phyloP scores from a whole-genome alignment of 2,888 invertebrate species.

The Hydropsyche betteni region DNA sequence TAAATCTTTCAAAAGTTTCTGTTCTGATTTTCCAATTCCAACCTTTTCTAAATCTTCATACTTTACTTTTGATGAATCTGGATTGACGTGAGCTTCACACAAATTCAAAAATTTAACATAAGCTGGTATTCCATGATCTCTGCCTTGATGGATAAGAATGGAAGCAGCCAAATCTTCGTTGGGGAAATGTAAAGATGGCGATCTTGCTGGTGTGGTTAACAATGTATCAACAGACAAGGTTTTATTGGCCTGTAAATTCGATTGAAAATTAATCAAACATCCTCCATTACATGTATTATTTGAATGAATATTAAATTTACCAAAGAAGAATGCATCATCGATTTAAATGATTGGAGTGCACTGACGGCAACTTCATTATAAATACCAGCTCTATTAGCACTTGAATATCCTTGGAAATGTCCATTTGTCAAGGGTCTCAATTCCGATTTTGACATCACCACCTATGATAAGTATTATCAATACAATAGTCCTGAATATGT shows the following conservation, averaged over 20 bases:
- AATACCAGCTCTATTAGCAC: conserved; percentile 79
- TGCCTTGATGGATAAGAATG: conserved; percentile 69
- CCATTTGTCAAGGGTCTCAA: conserved; percentile 73
- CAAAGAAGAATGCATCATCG: conserved; percentile 77
- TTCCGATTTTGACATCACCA: conserved; percentile 70
- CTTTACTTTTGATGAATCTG: conserved; percentile 57
- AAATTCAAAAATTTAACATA: conserved; percentile 75
- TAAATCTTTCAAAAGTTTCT: conserved; percentile 72
- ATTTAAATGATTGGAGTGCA: conserved; percentile 76
- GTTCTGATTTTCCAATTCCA: conserved; percentile 67
- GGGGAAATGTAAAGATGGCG: conserved; percentile 67
- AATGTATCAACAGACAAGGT: conserved; percentile 70
- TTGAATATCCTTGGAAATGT: conserved; percentile 83
- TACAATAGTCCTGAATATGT: not conserved
- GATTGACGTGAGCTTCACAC: conserved; percentile 67
- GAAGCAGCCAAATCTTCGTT: conserved; percentile 62
- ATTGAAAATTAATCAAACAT: too few relatives aligned
- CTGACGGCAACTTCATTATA: conserved; percentile 81
- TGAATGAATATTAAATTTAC: conserved; percentile 57
- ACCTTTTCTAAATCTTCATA: conserved; percentile 69
- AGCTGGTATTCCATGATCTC: conserved; percentile 84
- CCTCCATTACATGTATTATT: conserved; percentile 45
- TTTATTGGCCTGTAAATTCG: conserved; percentile 64
- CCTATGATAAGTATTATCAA: conserved; percentile 57
- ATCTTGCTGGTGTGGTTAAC: conserved; percentile 71